Conservation (phyloP, 2,888 invertebrate genomes). For the Himalopsyche kuldschensis region DNA sequence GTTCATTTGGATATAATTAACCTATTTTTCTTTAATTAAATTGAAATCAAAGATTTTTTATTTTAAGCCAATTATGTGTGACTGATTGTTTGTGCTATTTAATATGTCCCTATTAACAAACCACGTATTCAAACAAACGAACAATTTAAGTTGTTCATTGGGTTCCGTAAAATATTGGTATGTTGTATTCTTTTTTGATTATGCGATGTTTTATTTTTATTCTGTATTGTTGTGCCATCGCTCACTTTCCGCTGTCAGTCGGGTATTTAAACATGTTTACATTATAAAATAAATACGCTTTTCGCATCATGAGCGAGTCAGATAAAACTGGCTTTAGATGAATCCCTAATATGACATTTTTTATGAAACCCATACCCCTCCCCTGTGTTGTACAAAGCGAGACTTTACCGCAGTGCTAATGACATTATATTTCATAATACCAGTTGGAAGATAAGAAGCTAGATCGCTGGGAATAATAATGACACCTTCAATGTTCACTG, state of each 20-base stretch:
- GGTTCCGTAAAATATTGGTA: too few species aligned
- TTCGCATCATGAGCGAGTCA: background rate
- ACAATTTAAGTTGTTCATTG: too few species aligned
- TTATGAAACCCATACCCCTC: slow-evolving; percentile 22
- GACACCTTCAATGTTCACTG: background rate
- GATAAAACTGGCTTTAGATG: slow-evolving; percentile 33
- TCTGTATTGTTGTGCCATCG: background rate
- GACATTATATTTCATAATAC: slow-evolving; percentile 38
- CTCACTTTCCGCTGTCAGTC: background rate
- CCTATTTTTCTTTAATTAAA: too few species aligned
- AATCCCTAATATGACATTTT: slow-evolving; percentile 35
- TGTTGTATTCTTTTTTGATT: too few species aligned
- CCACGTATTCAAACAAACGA: too few species aligned
- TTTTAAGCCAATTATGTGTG: too few species aligned
- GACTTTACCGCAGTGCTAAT: slow-evolving; percentile 29
- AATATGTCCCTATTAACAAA: too few species aligned
- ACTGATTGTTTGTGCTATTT: too few species aligned
- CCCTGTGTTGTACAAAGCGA: background rate
- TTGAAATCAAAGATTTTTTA: too few species aligned
- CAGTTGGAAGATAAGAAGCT: slow-evolving; percentile 37
- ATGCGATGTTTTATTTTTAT: too few species aligned
- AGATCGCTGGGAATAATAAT: slow-evolving; percentile 27
- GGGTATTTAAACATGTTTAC: background rate
- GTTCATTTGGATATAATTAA: too few species aligned
- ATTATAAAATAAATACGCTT: background rate